Percentiles rank a stretch among this genome's conserved stretches.
phyloP scores from a whole-genome alignment of 2,113 vertebrate genomes.

The Grus americana region DNA sequence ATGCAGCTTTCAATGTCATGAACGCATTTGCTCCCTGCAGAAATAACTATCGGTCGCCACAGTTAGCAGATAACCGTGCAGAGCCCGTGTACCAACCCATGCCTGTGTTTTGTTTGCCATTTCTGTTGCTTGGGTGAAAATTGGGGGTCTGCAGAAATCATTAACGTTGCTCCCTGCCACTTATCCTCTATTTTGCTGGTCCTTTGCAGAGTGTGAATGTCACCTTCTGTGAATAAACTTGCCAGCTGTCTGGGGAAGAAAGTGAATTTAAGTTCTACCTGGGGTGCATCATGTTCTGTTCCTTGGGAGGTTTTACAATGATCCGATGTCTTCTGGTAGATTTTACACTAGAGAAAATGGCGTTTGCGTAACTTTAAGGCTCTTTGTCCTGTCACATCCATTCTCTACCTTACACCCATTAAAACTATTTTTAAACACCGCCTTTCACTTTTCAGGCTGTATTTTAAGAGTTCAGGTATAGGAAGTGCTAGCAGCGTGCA shows the following conservation, averaged over 20 bases:
- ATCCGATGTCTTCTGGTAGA: accelerated
- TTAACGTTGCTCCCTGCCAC: accelerated
- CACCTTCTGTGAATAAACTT: background rate
- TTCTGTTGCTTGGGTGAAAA: background rate
- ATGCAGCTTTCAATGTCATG: background rate
- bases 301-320: background rate
- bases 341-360: background rate
- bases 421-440: background rate
- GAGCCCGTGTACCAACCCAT: accelerated
- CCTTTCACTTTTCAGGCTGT: background rate
- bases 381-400: background rate
- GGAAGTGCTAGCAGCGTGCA: background rate
- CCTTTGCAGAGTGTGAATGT: background rate
- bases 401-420: background rate
- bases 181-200: background rate
- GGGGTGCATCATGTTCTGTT: background rate
- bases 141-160: background rate
- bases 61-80: accelerated
- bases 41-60: accelerated
- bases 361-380: background rate
- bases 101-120: accelerated
- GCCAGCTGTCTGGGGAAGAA: background rate
- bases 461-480: background rate
- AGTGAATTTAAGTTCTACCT: background rate
- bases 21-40: background rate